These are phyloP conservation scores for Phymatocera aterrima DNA, from an alignment of 2,888 invertebrate species.

Conservation along the genomic window DNA sequence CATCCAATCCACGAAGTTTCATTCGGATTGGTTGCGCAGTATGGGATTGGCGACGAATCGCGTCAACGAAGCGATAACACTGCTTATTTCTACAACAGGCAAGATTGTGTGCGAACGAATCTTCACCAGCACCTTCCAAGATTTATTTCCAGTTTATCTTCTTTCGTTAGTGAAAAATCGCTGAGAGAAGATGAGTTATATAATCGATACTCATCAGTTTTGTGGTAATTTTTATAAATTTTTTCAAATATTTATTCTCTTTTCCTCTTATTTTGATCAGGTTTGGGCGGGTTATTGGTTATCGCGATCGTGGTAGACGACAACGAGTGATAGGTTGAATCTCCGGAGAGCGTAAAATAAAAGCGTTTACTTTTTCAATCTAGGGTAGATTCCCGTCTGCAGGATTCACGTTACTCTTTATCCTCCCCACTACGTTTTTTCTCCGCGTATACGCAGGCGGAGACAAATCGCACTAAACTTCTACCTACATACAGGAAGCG, in stretches of 20 bases:
- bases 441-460: neutral
- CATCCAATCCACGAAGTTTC: no score
- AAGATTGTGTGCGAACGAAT: no score
- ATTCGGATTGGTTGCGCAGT: no score
- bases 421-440: neutral
- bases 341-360: conserved; percentile 32
- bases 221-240: neutral
- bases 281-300: neutral
- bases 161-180: no score
- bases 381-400: neutral
- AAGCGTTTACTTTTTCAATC: conserved; percentile 35
- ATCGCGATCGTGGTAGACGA: neutral
- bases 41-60: no score
- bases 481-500: neutral
- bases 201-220: no score
- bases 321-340: conserved; percentile 20
- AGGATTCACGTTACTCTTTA: neutral
- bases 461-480: conserved; percentile 21
- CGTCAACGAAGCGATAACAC: no score
- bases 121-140: no score
- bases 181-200: no score
- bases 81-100: no score
- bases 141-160: no score
- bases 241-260: neutral
- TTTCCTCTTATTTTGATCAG: neutral